phyloP scores from a whole-genome alignment of 2,888 invertebrate species.

The Heliconius cydno region DNA sequence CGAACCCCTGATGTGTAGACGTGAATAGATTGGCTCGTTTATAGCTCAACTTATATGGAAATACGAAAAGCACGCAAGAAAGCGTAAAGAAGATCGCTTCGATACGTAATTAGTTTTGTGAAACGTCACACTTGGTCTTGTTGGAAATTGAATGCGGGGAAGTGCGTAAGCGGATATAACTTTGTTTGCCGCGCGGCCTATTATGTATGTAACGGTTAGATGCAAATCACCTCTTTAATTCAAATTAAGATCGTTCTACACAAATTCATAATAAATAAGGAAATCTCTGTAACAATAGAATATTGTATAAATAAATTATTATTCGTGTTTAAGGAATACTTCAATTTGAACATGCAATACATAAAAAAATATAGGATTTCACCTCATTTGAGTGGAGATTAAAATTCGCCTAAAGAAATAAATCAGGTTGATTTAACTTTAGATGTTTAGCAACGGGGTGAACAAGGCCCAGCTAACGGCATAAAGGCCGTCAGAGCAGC shows the following conservation, averaged over 20 bases:
- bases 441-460: conserved; percentile 46
- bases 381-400: conserved; percentile 32
- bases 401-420: conserved; percentile 42
- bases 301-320: neutral
- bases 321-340: neutral
- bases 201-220: conserved; percentile 2
- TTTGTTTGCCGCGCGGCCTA: neutral
- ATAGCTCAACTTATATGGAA: conserved; percentile 84
- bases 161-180: conserved; percentile 59
- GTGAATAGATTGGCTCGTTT: conserved; percentile 84
- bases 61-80: conserved; percentile 83
- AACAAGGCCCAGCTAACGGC: conserved; percentile 49
- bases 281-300: no score
- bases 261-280: conserved; percentile 3
- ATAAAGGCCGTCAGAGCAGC: conserved; percentile 56
- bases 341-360: neutral
- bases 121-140: conserved; percentile 64
- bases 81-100: conserved; percentile 80
- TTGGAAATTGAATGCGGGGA: conserved; percentile 63
- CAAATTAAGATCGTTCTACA: neutral
- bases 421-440: conserved; percentile 47
- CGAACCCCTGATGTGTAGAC: conserved; percentile 84
- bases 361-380: conserved; percentile 11
- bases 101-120: conserved; percentile 83
- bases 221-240: conserved; percentile 18